Conservation (phyloP, 2,888 invertebrate species). For the Siphlonurus alternatus region DNA sequence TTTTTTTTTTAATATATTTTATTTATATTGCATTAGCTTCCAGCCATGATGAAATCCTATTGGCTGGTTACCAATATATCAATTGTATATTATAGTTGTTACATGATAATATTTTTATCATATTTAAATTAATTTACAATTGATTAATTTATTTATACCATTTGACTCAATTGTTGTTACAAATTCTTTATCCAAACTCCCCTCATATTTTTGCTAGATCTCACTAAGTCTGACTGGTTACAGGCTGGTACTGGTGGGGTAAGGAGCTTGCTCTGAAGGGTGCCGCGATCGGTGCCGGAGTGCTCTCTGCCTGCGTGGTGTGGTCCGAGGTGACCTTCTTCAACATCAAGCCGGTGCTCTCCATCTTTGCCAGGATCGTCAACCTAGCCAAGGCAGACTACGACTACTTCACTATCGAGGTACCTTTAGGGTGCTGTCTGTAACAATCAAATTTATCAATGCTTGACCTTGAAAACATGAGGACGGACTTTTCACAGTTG, state of each 20-base stretch:
- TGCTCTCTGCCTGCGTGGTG: slow-evolving; percentile 81
- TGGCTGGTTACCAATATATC: no score
- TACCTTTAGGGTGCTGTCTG: slow-evolving; percentile 25
- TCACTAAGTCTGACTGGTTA: slow-evolving; percentile 23
- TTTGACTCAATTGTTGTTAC: background rate
- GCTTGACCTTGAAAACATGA: no score
- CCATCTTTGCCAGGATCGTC: slow-evolving; percentile 90
- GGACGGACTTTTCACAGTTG: no score
- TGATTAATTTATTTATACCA: no score
- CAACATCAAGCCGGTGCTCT: slow-evolving; percentile 76
- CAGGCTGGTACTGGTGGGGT: slow-evolving; percentile 95
- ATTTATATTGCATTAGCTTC: no score
- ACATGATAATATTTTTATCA: no score
- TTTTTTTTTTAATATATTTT: no score
- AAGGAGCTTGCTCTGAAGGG: slow-evolving; percentile 59
- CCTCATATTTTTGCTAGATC: no score
- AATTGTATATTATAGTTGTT: no score
- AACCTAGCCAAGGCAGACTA: slow-evolving; percentile 62
- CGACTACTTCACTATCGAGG: slow-evolving; percentile 90
- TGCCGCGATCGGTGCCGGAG: slow-evolving; percentile 50
- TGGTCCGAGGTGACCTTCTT: slow-evolving; percentile 99
- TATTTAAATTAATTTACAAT: no score
- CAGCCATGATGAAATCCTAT: no score
- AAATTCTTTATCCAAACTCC: background rate
- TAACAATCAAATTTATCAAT: background rate